phyloP scores from a whole-genome alignment of 2,113 vertebrate species.

The Vidua macroura region DNA sequence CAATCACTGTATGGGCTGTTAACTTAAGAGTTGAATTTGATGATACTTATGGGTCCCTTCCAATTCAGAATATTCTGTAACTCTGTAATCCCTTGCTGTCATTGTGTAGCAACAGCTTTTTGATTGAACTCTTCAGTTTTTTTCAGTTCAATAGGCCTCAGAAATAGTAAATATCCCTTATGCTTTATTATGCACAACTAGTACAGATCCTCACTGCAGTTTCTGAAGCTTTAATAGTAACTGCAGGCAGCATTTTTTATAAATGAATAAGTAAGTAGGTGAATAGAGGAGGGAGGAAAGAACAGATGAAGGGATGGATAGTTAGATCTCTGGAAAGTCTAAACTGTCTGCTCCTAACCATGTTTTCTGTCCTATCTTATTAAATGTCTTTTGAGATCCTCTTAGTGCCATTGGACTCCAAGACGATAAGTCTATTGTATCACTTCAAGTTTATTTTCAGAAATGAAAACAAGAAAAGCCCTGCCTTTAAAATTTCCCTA shows the following conservation, averaged over 20 bases:
- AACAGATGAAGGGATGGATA: not conserved
- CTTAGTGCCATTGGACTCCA: not conserved
- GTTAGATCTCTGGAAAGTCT: not conserved
- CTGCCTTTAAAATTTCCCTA: not conserved
- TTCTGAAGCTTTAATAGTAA: not conserved
- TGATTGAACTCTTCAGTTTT: not conserved
- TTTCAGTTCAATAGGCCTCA: not conserved
- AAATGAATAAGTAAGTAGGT: not conserved
- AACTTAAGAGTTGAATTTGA: not conserved
- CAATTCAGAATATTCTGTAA: not conserved
- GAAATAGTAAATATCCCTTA: not conserved
- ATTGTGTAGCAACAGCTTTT: not conserved
- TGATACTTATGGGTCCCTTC: not conserved
- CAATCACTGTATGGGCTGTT: not conserved
- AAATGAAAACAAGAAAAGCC: not conserved
- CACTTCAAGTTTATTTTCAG: not conserved
- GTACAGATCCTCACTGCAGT: not conserved
- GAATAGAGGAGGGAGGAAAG: not conserved
- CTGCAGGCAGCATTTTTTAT: not conserved
- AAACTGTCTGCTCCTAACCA: not conserved
- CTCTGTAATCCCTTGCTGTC: not conserved
- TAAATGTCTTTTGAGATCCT: not conserved
- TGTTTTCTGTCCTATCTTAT: not conserved
- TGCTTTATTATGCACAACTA: not conserved
- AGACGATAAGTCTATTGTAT: not conserved